These are phyloP conservation scores for Neofelis nebulosa DNA, from an alignment of 2,113 vertebrate species.

Conservation along the genomic window DNA sequence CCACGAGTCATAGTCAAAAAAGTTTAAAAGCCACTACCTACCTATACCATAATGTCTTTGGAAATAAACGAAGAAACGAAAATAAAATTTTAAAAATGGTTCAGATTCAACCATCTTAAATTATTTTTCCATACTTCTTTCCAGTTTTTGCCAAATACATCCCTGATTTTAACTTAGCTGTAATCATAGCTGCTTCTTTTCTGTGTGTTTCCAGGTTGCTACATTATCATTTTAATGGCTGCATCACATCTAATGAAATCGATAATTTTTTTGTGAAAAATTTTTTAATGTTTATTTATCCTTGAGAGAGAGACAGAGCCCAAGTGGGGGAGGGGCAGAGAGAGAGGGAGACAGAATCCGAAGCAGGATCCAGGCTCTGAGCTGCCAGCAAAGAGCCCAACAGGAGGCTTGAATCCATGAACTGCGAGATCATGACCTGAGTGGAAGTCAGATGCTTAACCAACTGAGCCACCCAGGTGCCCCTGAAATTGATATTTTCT, in stretches of 20 bases:
- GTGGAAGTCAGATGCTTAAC: too few species aligned
- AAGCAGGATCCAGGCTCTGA: too few species aligned
- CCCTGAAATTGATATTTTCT: background rate
- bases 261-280: background rate
- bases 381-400: too few species aligned
- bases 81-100: background rate
- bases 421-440: too few species aligned
- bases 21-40: background rate
- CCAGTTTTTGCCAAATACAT: background rate
- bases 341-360: too few species aligned
- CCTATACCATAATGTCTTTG: background rate
- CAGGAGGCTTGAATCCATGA: too few species aligned
- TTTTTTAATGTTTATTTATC: too few species aligned
- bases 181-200: background rate
- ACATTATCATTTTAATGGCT: background rate
- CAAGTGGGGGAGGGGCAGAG: too few species aligned
- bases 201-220: background rate
- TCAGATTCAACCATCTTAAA: background rate
- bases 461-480: too few species aligned
- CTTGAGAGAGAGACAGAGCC: too few species aligned
- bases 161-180: background rate
- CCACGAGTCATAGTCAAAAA: background rate
- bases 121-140: conserved; percentile 1
- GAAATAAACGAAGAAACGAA: conserved; percentile 30
- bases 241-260: background rate